Evolutionary conservation across 2,888 invertebrate species (phyloP).

Genomic region (Yponomeuta malinellus): DNA sequence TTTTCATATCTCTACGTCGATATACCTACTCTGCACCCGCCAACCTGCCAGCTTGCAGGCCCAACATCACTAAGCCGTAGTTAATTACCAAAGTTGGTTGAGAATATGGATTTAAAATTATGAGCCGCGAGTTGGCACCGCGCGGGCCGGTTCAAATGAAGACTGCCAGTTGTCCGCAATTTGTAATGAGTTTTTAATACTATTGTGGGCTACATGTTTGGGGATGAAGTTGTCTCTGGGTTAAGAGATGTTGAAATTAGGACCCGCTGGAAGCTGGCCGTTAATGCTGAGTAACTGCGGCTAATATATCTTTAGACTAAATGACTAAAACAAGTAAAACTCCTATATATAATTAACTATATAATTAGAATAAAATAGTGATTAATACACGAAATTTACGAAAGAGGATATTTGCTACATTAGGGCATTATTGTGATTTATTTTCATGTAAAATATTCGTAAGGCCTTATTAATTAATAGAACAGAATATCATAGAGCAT

Average conservation of each 20-base stretch:
- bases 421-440: too few species aligned
- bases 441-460: too few species aligned
- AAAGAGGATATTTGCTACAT: too few species aligned
- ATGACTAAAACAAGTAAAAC: too few species aligned
- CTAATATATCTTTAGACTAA: too few species aligned
- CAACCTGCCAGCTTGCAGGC: background rate
- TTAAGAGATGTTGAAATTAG: background rate
- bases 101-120: slow-evolving; percentile 18
- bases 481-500: background rate
- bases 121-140: slow-evolving; percentile 15
- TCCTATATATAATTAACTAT: too few species aligned
- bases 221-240: slow-evolving; percentile 22
- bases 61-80: slow-evolving; percentile 11
- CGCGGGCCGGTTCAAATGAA: slow-evolving; percentile 27
- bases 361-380: too few species aligned
- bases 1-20: too few species aligned
- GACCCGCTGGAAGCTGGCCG: background rate
- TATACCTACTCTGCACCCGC: background rate
- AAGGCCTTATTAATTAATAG: too few species aligned
- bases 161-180: slow-evolving; percentile 30
- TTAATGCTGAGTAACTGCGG: background rate
- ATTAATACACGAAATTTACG: too few species aligned
- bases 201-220: slow-evolving; percentile 29
- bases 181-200: slow-evolving; percentile 44
- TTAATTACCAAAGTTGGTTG: slow-evolving; percentile 15